A percentile compares a stretch with the other conserved stretches of the same genome.
Evolutionary conservation across 2,797 vertebrate species (phyloP).

Genomic region (Sebastes aleutianus): DNA sequence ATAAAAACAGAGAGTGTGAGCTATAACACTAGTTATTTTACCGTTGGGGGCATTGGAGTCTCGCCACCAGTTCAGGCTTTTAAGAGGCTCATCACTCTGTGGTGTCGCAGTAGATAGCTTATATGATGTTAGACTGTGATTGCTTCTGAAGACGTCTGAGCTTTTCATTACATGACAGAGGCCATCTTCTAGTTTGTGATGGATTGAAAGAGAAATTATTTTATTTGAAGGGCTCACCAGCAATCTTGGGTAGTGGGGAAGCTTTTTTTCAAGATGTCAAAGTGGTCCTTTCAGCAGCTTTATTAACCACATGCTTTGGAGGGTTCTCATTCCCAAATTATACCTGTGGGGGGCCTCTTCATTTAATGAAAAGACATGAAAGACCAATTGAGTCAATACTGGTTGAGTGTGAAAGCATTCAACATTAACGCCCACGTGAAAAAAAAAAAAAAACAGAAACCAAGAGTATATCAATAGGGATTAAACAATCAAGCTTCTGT

Average conservation of each 20-base stretch:
- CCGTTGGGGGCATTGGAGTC: background rate
- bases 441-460: background rate
- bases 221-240: background rate
- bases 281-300: background rate
- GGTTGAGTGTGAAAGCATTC: background rate
- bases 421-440: background rate
- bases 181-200: constrained; percentile 13
- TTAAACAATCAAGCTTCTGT: background rate
- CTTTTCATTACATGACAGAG: constrained; percentile 28
- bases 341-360: background rate
- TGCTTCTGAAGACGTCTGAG: constrained; percentile 18
- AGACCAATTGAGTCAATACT: background rate
- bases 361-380: background rate
- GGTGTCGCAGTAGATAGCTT: background rate
- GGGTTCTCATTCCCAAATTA: background rate
- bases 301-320: background rate
- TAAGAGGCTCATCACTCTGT: background rate
- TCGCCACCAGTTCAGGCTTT: background rate
- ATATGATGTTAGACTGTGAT: constrained; percentile 10
- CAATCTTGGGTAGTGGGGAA: background rate
- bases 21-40: background rate
- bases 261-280: constrained; percentile 1
- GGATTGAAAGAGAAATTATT: constrained; percentile 22
- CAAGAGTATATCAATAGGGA: background rate
- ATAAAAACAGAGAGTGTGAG: background rate